Percentiles rank a stretch among this genome's conserved stretches.
Evolutionary conservation across 2,888 invertebrate genomes (phyloP).

Genomic region (Ormyrus thymus): DNA sequence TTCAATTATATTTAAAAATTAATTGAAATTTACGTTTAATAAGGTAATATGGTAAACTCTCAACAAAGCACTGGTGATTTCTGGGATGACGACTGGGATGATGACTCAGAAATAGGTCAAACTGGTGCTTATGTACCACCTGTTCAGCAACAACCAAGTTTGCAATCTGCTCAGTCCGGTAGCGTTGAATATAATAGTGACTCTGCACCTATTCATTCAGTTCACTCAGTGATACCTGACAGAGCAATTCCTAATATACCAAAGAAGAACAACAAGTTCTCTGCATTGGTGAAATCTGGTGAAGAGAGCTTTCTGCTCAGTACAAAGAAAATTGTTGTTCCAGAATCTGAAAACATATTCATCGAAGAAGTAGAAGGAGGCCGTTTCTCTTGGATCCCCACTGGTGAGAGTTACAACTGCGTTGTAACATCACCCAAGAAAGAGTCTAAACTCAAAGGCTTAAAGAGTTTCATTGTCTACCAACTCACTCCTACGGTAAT

Average conservation of each 20-base stretch:
- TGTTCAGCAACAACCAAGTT: conserved; percentile 73
- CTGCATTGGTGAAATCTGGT: conserved; percentile 92
- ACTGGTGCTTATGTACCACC: conserved; percentile 71
- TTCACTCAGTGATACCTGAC: conserved; percentile 80
- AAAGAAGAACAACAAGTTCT: conserved; percentile 87
- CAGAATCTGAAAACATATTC: conserved; percentile 83
- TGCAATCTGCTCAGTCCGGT: conserved; percentile 65
- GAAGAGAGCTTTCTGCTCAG: conserved; percentile 93
- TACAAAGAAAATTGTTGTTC: conserved; percentile 81
- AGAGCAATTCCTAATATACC: conserved; percentile 76
- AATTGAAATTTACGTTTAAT: conserved; percentile 9
- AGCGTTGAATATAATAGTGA: conserved; percentile 70
- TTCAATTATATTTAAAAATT: not conserved
- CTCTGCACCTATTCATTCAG: conserved; percentile 77
- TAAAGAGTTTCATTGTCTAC: conserved; percentile 98
- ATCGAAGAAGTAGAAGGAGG: conserved; percentile 84
- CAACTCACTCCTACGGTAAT: conserved; percentile 91
- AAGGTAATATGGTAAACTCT: conserved; percentile 41
- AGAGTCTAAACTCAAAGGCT: conserved; percentile 96
- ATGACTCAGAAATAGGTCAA: conserved; percentile 87
- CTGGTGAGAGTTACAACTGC: conserved; percentile 86
- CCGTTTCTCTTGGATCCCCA: conserved; percentile 86
- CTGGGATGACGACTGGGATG: conserved; percentile 93
- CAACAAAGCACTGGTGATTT: conserved; percentile 81
- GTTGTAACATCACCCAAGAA: conserved; percentile 96